phyloP scores from a whole-genome alignment of 2,113 vertebrate genomes.

The Pogona vitticeps region DNA sequence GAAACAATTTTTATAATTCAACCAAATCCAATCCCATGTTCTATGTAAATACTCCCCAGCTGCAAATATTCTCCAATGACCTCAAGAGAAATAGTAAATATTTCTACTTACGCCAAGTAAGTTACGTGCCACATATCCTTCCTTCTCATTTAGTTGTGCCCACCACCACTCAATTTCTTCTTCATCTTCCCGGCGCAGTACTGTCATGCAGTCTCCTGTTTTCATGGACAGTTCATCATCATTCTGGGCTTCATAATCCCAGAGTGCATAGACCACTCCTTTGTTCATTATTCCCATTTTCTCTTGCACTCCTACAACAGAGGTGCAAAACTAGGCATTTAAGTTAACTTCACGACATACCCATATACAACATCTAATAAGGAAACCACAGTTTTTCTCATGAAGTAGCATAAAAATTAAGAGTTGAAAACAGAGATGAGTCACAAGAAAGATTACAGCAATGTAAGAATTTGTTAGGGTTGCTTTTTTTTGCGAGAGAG shows the following conservation, averaged over 20 bases:
- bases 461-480: neutral
- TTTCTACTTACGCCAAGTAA: constrained; percentile 89
- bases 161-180: constrained; percentile 98
- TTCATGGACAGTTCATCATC: constrained; percentile 86
- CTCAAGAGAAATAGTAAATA: no score
- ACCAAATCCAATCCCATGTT: neutral
- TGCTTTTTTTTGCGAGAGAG: no score
- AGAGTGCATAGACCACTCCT: constrained; percentile 92
- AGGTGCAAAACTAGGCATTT: neutral
- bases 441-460: neutral
- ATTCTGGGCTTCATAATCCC: constrained; percentile 88
- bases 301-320: constrained; percentile 90
- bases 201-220: constrained; percentile 94
- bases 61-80: neutral
- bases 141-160: constrained; percentile 85
- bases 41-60: neutral
- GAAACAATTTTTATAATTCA: neutral
- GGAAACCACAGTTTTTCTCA: neutral
- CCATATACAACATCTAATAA: neutral
- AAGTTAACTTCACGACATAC: neutral
- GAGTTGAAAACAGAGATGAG: neutral
- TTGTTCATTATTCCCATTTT: constrained; percentile 99
- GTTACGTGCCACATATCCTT: constrained; percentile 94
- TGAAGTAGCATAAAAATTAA: neutral
- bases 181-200: constrained; percentile 90